Percentiles rank a stretch among this genome's conserved stretches.
Evolutionary conservation across 2,888 invertebrate species (phyloP).

Genomic region (Drosophila gaucha): DNA sequence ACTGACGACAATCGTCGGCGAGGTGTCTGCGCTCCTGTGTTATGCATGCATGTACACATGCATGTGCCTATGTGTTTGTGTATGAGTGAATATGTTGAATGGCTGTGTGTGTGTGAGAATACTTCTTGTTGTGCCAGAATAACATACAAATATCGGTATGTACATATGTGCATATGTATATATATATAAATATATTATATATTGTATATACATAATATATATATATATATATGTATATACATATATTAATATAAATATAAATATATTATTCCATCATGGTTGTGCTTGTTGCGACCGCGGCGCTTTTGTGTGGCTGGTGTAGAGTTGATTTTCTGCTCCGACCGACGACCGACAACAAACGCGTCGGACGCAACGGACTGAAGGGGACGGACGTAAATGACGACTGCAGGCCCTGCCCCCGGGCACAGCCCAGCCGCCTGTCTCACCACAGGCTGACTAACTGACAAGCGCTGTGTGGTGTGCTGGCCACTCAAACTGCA

Average conservation of each 20-base stretch:
- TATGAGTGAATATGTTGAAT: slow-evolving; percentile 21
- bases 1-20: slow-evolving; percentile 79
- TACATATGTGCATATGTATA: not conserved
- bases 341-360: slow-evolving; percentile 43
- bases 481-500: slow-evolving; percentile 47
- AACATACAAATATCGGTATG: not conserved
- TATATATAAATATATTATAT: not conserved
- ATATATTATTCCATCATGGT: slow-evolving; percentile 33
- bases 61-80: slow-evolving; percentile 15
- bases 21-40: slow-evolving; percentile 75
- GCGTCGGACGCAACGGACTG: slow-evolving; percentile 67
- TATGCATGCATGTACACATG: slow-evolving; percentile 50
- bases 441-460: slow-evolving; percentile 64
- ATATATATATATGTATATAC: not conserved
- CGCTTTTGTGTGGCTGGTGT: slow-evolving; percentile 65
- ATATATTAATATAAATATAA: slow-evolving; percentile 12
- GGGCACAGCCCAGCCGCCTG: slow-evolving; percentile 35
- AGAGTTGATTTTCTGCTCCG: slow-evolving; percentile 62
- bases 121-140: slow-evolving; percentile 44
- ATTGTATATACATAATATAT: not conserved
- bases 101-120: slow-evolving; percentile 31
- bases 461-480: slow-evolving; percentile 66
- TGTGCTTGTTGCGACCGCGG: slow-evolving; percentile 56
- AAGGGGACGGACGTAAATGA: slow-evolving; percentile 39
- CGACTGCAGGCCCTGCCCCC: slow-evolving; percentile 50